Base-by-base conservation (phyloP, 2,888 invertebrate species). In the Cosmorhoe ocellata region DNA sequence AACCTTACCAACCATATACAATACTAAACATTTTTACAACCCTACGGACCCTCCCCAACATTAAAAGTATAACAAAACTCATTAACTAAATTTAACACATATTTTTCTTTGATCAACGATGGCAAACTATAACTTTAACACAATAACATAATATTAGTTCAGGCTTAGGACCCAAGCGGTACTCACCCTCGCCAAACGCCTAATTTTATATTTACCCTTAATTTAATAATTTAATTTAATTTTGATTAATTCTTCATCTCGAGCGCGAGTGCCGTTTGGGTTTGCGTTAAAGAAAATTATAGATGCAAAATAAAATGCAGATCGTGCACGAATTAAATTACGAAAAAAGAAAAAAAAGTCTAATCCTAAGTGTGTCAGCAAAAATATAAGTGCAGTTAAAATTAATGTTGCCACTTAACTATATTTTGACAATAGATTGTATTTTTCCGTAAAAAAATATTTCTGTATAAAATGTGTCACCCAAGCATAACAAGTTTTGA, bases 401-500 rank as follows among this genome's bases (percentile, higher is more conserved):
- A 87, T 86, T 82, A 88, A 76, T 84, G 84, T 88, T 85, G 87
- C 85, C 81, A 84, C 85, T 84, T 86, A 85, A 82, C 83, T 87
- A 88, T 48, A 86, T 79, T 84, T 83, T 79, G 74, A 85, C 85
- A 84, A 87, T 85, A 86, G 81, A 84, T 79, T 80, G 82, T 76
- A 64, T 67, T 65, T 79, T 70, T 74, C 83, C 77, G 84, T 88
- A 87, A 88, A 88, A 89, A 89, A 89, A 89, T 87, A 87, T 85
- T 85, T 86, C 81, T 87, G 85, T 88, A 86, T 89, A 89, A 87
- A 89, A 87, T 84, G 87, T 85, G 83, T 86, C 76, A 85, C 76
- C 71, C 75, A 81, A 83, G 85, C 78, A 78, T 85, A 89, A 89
- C 88, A 86, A 83, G 74, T 65, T 68, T 71, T 71, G 48, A 56